Evolutionary conservation across 2,113 vertebrate species (phyloP).

Genomic region (Mormyrus lacerda): DNA sequence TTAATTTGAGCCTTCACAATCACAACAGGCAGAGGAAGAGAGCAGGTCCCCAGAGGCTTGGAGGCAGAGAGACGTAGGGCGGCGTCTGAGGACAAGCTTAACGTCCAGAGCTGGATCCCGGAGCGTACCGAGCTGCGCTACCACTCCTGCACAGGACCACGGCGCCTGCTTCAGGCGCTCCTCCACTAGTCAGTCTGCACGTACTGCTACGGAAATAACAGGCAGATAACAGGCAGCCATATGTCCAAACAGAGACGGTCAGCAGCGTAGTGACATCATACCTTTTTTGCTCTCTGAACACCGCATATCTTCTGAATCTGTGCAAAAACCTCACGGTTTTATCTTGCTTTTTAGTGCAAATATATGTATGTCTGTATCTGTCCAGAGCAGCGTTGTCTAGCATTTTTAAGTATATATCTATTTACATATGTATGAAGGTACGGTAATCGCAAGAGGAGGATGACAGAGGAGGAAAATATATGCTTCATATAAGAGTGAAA

Average conservation of each 20-base stretch:
- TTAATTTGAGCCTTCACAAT: constrained; percentile 37
- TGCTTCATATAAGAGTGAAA: not conserved
- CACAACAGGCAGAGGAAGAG: constrained; percentile 24
- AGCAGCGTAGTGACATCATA: not conserved
- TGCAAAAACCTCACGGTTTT: not conserved
- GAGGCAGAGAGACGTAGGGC: constrained; percentile 22
- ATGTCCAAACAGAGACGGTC: not conserved
- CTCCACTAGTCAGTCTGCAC: constrained; percentile 46
- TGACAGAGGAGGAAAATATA: not conserved
- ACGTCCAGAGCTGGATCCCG: constrained; percentile 22
- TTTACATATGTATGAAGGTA: not conserved
- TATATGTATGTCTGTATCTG: not conserved
- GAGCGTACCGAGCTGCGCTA: not conserved
- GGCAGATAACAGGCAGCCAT: not conserved
- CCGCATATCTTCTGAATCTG: not conserved
- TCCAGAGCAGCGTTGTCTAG: not conserved
- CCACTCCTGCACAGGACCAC: not conserved
- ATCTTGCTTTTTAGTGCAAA: not conserved
- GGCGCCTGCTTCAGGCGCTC: not conserved
- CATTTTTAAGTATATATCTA: not conserved
- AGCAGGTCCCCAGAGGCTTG: constrained; percentile 26
- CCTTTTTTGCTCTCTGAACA: not conserved
- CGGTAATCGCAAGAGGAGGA: not conserved
- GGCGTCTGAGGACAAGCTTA: constrained; percentile 45
- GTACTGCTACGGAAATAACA: not conserved